A percentile compares a stretch with the other conserved stretches of the same genome.
Evolutionary conservation across 2,797 vertebrate genomes (phyloP).

Genomic region (Typhlichthys eigenmanni): DNA sequence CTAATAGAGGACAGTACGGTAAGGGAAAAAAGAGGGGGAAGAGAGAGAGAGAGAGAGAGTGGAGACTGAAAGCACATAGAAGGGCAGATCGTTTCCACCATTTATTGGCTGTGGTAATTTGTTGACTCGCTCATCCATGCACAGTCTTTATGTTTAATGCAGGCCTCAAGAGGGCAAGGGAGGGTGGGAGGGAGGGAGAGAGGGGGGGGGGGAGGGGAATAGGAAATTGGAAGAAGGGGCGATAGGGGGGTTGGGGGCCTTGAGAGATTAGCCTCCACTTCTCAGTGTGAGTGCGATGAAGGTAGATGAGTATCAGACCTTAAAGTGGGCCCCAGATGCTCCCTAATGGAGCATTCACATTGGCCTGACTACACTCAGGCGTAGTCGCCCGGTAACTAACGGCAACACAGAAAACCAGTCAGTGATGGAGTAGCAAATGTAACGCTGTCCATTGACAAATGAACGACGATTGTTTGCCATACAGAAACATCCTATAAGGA

Average conservation of each 20-base stretch:
- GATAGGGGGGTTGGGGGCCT: constrained; percentile 50
- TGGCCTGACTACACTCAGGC: constrained; percentile 48
- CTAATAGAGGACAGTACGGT: constrained; percentile 66
- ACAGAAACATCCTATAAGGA: neutral
- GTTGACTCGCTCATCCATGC: constrained; percentile 87
- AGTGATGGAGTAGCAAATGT: neutral
- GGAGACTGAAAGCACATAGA: constrained; percentile 64
- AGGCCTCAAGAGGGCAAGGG: constrained; percentile 70
- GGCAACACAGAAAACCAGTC: constrained; percentile 10
- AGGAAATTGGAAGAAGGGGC: constrained; percentile 48
- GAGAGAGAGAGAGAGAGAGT: constrained; percentile 39
- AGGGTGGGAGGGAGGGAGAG: constrained; percentile 12
- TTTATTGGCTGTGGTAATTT: constrained; percentile 84
- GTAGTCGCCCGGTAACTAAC: constrained; percentile 69
- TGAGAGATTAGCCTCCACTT: constrained; percentile 66
- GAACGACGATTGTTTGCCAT: neutral
- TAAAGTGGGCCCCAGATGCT: constrained; percentile 76
- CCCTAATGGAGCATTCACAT: constrained; percentile 73
- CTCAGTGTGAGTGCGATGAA: constrained; percentile 62
- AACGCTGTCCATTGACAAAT: neutral
- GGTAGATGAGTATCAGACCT: constrained; percentile 71
- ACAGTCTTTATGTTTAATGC: constrained; percentile 86
- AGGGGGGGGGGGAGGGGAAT: constrained; percentile 29
- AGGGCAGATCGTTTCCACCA: constrained; percentile 69
- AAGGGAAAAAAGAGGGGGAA: constrained; percentile 19